These are phyloP conservation scores for Redunca redunca DNA, from an alignment of 2,113 vertebrate genomes.

Conservation along the genomic window DNA sequence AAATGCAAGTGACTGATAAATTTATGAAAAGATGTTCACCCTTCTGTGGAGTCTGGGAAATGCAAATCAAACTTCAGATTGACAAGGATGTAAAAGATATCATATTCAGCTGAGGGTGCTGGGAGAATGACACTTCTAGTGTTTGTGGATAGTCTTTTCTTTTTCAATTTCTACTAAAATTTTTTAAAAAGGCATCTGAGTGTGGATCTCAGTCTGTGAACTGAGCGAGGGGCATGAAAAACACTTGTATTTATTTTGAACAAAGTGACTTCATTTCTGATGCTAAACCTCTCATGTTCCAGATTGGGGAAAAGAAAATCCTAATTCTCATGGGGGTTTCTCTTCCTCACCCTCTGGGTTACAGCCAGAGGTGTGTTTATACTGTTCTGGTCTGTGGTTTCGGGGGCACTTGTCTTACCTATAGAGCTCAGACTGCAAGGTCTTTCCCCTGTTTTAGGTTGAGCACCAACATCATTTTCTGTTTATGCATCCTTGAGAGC, in stretches of 20 bases:
- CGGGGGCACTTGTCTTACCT: not conserved
- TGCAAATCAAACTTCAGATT: not conserved
- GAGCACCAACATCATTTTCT: rapidly evolving
- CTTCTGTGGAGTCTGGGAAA: not conserved
- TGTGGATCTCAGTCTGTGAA: not conserved
- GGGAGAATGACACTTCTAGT: not conserved
- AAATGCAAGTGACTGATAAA: not conserved
- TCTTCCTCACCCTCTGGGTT: not conserved
- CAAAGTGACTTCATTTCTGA: not conserved
- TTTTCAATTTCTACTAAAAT: not conserved
- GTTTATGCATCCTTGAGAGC: not conserved
- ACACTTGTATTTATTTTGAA: not conserved
- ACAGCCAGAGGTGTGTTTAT: not conserved
- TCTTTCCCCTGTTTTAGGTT: no score
- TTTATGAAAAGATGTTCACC: not conserved
- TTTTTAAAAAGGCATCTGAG: rapidly evolving
- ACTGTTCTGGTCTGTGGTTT: not conserved
- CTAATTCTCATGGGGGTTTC: not conserved
- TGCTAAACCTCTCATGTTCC: not conserved
- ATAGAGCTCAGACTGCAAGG: rapidly evolving
- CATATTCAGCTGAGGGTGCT: not conserved
- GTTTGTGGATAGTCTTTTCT: not conserved
- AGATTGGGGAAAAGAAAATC: not conserved
- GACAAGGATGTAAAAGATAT: not conserved
- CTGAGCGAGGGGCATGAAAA: not conserved